Base-by-base conservation (phyloP, 2,888 invertebrate genomes). In the Anaspis maculata region DNA sequence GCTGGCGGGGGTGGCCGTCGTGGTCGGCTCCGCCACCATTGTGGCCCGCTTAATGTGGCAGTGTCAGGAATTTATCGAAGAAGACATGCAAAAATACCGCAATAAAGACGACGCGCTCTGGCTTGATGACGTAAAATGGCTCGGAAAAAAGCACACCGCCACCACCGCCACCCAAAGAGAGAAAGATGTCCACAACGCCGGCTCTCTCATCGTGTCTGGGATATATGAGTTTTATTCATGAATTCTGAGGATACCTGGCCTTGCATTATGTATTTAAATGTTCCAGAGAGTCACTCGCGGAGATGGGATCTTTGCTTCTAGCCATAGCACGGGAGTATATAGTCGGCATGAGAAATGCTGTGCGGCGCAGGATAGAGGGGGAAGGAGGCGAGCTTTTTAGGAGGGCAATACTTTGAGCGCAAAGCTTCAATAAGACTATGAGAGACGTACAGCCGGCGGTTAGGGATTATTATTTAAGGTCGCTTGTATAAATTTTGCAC, bases 251-350 rank as follows among this genome's bases (percentile, higher is more conserved):
- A 51, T 57, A 57, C 55, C 54, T 56, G 53, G 51, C 46, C 52
- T 45, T 56, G 54, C 56, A 57, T 57, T 57, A 57, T 57, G 52
- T 57, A 57, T 57, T 57, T 57, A 57, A 57, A 57, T 56, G 56
- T 52, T 50, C 48, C 36, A n/a, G n/a, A n/a, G 42, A 52, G 53
- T 45, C 45, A 44, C 47, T 49, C 41, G n/a, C n/a, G 33, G 35
- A 44, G 43, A 47, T 44, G 31, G 41, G 44, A 38, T 35, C 39
- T 32, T 26, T 32, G 38, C 32, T 35, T 43, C 29, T 23, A 25
- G 35, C 38, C 34, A 40, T 33, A 34, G 27, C n/a, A 34, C 30
- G 32, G 42, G 9, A 6, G 9, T 19, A 19, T 9, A 19, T 42
- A 44, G 41, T 45, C 42, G 34, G 36, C 37, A 45, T 41, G 41